These are phyloP conservation scores for Actinopyga echinites DNA, from an alignment of 53 echinoderm and acorn worm genomes.

Conservation along the genomic window DNA sequence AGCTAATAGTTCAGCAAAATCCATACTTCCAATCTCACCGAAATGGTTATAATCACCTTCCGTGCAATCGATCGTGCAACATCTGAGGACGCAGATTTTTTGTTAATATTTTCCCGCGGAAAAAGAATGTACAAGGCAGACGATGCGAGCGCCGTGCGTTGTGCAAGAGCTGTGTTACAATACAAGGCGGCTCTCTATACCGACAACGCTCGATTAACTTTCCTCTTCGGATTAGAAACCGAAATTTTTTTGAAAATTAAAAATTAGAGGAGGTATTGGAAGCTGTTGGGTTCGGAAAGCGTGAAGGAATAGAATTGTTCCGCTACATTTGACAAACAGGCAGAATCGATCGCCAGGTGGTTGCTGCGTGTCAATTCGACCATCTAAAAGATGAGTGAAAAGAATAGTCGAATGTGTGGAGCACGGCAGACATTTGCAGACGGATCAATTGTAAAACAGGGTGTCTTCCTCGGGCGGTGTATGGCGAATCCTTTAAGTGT, in stretches of 20 bases:
- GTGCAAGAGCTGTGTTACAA: slow-evolving; percentile 42
- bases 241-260: slow-evolving; percentile 39
- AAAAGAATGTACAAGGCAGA: slow-evolving; percentile 9
- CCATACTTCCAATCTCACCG: slow-evolving; percentile 38
- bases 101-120: slow-evolving; percentile 35
- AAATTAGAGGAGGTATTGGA: slow-evolving; percentile 31
- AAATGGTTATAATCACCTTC: slow-evolving; percentile 45
- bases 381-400: background rate
- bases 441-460: slow-evolving; percentile 42
- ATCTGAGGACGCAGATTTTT: slow-evolving; percentile 42
- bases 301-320: slow-evolving; percentile 41
- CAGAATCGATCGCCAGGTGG: slow-evolving; percentile 49
- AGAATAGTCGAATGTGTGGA: background rate
- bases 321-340: slow-evolving; percentile 49
- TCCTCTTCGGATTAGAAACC: slow-evolving; percentile 41
- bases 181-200: slow-evolving; percentile 34
- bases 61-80: slow-evolving; percentile 40
- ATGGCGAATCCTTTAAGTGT: slow-evolving; percentile 21
- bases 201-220: slow-evolving; percentile 42
- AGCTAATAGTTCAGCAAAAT: slow-evolving; percentile 37
- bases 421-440: slow-evolving; percentile 28
- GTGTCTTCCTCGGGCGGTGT: slow-evolving; percentile 39
- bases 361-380: slow-evolving; percentile 39
- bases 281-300: slow-evolving; percentile 43
- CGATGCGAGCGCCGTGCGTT: slow-evolving; percentile 35